Evolutionary conservation across 1,140 invertebrate genomes (phyloP).

Genomic region (Bradynema listronoti): DNA sequence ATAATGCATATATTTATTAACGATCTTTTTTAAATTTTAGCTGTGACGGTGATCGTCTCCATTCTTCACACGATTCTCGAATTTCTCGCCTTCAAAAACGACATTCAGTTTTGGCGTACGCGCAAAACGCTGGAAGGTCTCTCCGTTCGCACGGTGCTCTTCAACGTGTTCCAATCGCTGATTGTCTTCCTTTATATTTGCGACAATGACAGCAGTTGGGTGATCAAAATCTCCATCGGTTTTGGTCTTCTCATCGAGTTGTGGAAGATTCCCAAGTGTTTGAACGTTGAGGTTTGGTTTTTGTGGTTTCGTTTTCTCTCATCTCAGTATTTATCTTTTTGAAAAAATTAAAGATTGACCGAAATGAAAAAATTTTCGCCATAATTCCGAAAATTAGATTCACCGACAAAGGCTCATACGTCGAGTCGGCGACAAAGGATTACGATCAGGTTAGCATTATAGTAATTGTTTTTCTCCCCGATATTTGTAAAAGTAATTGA

Average conservation of each 20-base stretch:
- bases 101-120: slow-evolving; percentile 99
- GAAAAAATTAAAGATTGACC: too few species aligned
- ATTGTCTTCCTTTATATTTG: slow-evolving; percentile 86
- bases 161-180: slow-evolving; percentile 91
- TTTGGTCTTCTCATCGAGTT: slow-evolving; percentile 89
- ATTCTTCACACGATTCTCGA: slow-evolving; percentile 95
- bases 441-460: slow-evolving; percentile 70
- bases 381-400: slow-evolving; percentile 74
- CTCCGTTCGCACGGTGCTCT: slow-evolving; percentile 95
- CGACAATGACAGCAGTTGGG: slow-evolving; percentile 95
- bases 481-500: neutral
- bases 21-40: slow-evolving; percentile 28
- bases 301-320: neutral
- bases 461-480: neutral
- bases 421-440: slow-evolving; percentile 83
- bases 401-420: slow-evolving; percentile 90
- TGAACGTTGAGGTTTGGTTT: slow-evolving; percentile 40
- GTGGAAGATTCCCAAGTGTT: slow-evolving; percentile 95
- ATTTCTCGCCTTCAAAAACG: slow-evolving; percentile 97
- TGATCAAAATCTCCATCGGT: slow-evolving; percentile 75
- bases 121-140: slow-evolving; percentile 90
- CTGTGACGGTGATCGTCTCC: slow-evolving; percentile 81
- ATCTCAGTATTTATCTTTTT: slow-evolving; percentile 47
- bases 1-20: slow-evolving; percentile 11
- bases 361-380: slow-evolving; percentile 70